Base-by-base conservation (phyloP, 2,888 invertebrate genomes). In the Drosophila fungiperda region DNA sequence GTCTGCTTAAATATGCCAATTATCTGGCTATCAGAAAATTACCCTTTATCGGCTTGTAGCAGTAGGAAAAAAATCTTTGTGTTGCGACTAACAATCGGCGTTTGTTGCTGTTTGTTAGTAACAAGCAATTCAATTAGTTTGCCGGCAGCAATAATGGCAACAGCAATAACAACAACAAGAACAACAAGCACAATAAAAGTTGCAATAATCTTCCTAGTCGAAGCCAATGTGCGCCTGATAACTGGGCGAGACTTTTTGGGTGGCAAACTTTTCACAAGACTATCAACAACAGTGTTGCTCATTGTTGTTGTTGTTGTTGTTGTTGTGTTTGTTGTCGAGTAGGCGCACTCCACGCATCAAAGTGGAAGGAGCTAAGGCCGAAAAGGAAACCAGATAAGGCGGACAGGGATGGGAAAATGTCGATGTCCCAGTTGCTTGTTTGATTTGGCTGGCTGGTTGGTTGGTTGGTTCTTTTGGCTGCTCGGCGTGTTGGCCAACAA, bases 401-500 rank as follows among this genome's bases (percentile, higher is more conserved):
- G 68, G 54, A 70, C 58, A 65, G 81, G 60, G 68, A 71, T 71
- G 49, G 17, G 26, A 55, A 66, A 68, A 38, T 58, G 71, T 38
- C 52, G 55, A 60, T 70, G 78, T 76, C 80, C 80, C 73, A 76
- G 72, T 80, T 80, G 72, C 76, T 80, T 80, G 80, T 80, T 78
- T 80, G 76, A 80, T 79, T 79, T 80, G 80, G 80, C 80, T 70
- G n/a, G 71, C 73, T 69, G 50, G 75, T 29, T 72, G 15, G 35
- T 26, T 26, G 50, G 75, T 29, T 72, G 15, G 35, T n/a, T 26
- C 26, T 55, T 55, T 66, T 72, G 60, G 61, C 67, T 73, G 54
- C 49, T 75, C 71, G 78, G 81, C 81, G 73, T 87, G 86, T 80
- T 88, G 86, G 87, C 81, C 83, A 90, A 88, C 87, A 87, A 86